These are phyloP conservation scores for Betta splendens DNA, from an alignment of 2,797 vertebrate genomes.

Conservation along the genomic window DNA sequence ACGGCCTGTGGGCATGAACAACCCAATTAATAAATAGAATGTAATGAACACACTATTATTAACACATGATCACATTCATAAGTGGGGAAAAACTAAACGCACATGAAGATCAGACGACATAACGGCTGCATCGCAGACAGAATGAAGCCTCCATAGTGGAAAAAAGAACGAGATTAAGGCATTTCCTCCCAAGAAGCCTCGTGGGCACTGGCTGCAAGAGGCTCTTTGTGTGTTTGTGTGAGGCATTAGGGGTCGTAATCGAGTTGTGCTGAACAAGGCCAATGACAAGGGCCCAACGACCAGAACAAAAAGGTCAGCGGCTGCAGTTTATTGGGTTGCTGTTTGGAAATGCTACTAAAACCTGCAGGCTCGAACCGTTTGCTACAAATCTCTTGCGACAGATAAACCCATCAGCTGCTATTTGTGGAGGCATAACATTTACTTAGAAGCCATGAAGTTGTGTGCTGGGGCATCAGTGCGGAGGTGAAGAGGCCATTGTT, in stretches of 20 bases:
- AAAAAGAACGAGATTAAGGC: slow-evolving; percentile 44
- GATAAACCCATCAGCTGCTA: slow-evolving; percentile 71
- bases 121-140: slow-evolving; percentile 21
- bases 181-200: slow-evolving; percentile 62
- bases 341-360: slow-evolving; percentile 71
- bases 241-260: slow-evolving; percentile 75
- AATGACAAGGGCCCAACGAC: slow-evolving; percentile 61
- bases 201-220: slow-evolving; percentile 56
- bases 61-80: slow-evolving; percentile 12
- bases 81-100: slow-evolving; percentile 3
- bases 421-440: slow-evolving; percentile 76
- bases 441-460: slow-evolving; percentile 63
- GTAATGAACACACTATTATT: slow-evolving; percentile 18
- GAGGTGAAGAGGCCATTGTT: slow-evolving; percentile 20
- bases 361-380: slow-evolving; percentile 70
- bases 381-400: slow-evolving; percentile 77
- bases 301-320: slow-evolving; percentile 78
- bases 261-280: slow-evolving; percentile 74
- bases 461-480: slow-evolving; percentile 42
- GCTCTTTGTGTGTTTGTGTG: slow-evolving; percentile 65
- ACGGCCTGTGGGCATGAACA: slow-evolving; percentile 16
- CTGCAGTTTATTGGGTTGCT: slow-evolving; percentile 76
- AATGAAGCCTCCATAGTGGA: slow-evolving; percentile 17
- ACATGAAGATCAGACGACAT: slow-evolving; percentile 4
- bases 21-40: slow-evolving; percentile 7